A percentile compares a stretch with the other conserved stretches of the same genome.
These are phyloP conservation scores for Thalassaphorura encarpata DNA, from an alignment of 1,140 invertebrate species.

Conservation along the genomic window DNA sequence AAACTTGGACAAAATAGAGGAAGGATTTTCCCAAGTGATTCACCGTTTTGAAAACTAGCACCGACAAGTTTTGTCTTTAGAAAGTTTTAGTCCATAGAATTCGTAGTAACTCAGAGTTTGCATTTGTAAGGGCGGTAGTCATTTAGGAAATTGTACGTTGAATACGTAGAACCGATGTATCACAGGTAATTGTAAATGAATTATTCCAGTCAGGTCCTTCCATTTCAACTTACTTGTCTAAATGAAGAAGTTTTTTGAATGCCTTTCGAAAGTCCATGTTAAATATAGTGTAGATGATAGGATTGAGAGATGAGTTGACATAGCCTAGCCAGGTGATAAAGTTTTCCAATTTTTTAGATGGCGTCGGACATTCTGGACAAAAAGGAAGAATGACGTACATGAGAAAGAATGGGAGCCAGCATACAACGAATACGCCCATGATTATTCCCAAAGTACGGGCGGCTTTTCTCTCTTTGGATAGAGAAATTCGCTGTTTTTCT, in stretches of 20 bases:
- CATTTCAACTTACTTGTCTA: slow-evolving; percentile 40
- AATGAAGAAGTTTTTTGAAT: slow-evolving; percentile 73
- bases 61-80: no score
- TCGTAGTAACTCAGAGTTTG: no score
- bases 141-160: no score
- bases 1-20: no score
- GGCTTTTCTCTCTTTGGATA: slow-evolving; percentile 82
- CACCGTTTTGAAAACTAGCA: no score
- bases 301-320: slow-evolving; percentile 93
- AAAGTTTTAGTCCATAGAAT: no score
- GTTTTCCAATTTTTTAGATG: slow-evolving; percentile 66
- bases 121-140: no score
- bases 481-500: slow-evolving; percentile 82
- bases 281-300: slow-evolving; percentile 95
- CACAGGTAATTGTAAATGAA: no score
- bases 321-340: slow-evolving; percentile 96
- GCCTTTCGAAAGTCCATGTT: slow-evolving; percentile 91
- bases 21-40: no score
- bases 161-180: no score
- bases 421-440: slow-evolving; percentile 81
- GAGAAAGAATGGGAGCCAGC: slow-evolving; percentile 93
- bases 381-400: slow-evolving; percentile 88
- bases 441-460: slow-evolving; percentile 86
- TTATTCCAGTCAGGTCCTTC: neutral
- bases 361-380: slow-evolving; percentile 60